phyloP scores from a whole-genome alignment of 1,140 invertebrate genomes.

The Armadillidium nasatum region DNA sequence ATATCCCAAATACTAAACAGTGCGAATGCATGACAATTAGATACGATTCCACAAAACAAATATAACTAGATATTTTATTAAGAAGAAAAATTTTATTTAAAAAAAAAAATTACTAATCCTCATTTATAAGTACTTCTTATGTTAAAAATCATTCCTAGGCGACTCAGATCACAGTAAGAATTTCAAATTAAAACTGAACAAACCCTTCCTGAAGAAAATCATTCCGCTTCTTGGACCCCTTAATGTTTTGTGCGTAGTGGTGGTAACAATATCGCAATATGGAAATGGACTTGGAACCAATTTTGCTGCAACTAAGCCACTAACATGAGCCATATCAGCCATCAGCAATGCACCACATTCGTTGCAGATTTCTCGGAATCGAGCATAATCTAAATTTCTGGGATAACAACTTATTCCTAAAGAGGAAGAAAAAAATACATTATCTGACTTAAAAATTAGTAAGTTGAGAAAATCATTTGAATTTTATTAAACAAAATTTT shows the following conservation, averaged over 20 bases:
- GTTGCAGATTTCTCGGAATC: conserved; percentile 83
- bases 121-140: no score
- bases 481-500: no score
- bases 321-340: conserved; percentile 93
- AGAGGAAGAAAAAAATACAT: neutral
- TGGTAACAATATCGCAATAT: conserved; percentile 88
- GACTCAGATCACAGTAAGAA: no score
- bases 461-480: no score
- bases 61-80: no score
- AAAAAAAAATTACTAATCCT: no score
- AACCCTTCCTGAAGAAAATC: conserved; percentile 84
- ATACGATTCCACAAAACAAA: no score
- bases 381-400: conserved; percentile 66
- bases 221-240: conserved; percentile 83
- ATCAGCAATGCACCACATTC: conserved; percentile 81
- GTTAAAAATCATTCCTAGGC: no score
- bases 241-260: conserved; percentile 93
- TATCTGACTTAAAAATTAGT: no score
- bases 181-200: neutral
- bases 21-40: no score
- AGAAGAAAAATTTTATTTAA: no score
- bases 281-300: conserved; percentile 86
- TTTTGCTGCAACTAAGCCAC: conserved; percentile 82
- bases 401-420: conserved; percentile 71
- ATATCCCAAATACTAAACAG: no score